Conservation (phyloP, 2,797 vertebrate species). For the Falco rusticolus region DNA sequence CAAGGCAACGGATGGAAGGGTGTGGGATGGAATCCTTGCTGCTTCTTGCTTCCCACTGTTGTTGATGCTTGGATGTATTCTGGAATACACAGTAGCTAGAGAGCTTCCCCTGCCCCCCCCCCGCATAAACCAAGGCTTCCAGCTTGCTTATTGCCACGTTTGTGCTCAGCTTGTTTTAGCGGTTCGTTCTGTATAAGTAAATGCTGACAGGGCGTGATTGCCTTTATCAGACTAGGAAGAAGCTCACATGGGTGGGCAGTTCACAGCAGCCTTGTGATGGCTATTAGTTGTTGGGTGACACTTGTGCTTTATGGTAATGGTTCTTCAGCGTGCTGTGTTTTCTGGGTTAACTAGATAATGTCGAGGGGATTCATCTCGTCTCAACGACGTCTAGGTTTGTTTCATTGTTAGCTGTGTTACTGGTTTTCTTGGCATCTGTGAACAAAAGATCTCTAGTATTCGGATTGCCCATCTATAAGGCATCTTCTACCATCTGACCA, state of each 20-base stretch:
- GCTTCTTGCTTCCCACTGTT: neutral
- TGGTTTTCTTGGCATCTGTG: neutral
- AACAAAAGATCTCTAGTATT: neutral
- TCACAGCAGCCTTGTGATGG: neutral
- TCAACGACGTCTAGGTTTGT: neutral
- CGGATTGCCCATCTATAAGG: neutral
- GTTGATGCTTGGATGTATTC: neutral
- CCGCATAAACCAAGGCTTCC: neutral
- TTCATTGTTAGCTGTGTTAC: neutral
- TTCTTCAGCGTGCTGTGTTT: neutral
- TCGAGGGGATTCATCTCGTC: neutral
- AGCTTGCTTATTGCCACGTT: neutral
- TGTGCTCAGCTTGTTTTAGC: neutral
- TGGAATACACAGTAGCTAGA: neutral
- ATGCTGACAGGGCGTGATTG: neutral
- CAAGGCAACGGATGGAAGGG: neutral
- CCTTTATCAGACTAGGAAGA: neutral
- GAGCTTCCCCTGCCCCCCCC: neutral
- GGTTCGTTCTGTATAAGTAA: neutral
- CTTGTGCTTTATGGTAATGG: accelerated
- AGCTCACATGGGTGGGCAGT: accelerated
- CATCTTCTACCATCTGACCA: neutral
- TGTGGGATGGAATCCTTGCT: neutral
- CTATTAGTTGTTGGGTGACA: neutral
- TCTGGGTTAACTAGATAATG: neutral